phyloP scores from a whole-genome alignment of 2,113 vertebrate species.

The Orycteropus afer region DNA sequence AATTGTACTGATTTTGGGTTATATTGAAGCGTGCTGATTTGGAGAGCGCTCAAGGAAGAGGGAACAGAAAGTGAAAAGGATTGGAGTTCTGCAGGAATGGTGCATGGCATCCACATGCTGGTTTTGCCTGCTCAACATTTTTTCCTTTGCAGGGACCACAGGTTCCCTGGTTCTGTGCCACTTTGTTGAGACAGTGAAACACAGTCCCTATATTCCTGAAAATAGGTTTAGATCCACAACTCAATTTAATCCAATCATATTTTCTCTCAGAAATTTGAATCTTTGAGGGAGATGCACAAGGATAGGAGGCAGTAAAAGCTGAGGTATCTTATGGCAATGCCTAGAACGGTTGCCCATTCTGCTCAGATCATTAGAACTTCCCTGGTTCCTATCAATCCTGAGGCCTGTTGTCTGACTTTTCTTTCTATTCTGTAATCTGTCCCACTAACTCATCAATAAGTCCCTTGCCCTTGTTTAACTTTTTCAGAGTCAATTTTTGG shows the following conservation, averaged over 20 bases:
- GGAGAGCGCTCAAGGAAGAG: not conserved
- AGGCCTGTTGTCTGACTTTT: not conserved
- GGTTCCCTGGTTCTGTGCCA: not conserved
- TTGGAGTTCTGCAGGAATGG: not conserved
- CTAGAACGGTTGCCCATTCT: fast-evolving
- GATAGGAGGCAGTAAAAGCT: not conserved
- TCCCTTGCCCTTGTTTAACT: not conserved
- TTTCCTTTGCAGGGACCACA: not conserved
- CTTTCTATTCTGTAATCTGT: not conserved
- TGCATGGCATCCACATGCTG: fast-evolving
- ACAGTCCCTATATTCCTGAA: not conserved
- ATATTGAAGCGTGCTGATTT: not conserved
- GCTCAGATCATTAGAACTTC: not conserved
- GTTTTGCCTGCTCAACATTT: not conserved
- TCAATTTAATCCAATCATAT: not conserved
- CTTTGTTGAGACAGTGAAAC: not conserved
- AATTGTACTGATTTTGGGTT: not conserved
- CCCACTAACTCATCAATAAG: not conserved
- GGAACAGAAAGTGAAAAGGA: not conserved
- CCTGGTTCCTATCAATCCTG: fast-evolving
- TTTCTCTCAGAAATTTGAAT: not conserved
- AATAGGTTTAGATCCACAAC: fast-evolving
- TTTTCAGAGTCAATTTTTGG: slow-evolving; percentile 8
- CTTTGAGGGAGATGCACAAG: not conserved
- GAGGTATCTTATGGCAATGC: not conserved